Evolutionary conservation across 2,888 invertebrate species (phyloP), one percentile per base, ranked within the genome.

Genomic region (Dryocosmus kuriphilus): DNA sequence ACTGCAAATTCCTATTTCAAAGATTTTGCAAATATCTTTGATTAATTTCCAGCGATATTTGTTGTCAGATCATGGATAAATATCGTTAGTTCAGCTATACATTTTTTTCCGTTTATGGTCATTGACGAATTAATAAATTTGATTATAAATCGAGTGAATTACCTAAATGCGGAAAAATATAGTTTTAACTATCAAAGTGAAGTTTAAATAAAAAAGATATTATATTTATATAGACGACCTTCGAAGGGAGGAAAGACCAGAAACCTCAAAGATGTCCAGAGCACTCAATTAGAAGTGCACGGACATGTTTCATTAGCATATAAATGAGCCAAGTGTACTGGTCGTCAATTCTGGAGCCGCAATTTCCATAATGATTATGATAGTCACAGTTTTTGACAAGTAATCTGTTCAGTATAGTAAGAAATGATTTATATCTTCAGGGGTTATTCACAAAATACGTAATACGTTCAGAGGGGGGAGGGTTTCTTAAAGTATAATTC

Each of bases 231-330:
- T 14, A 9, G 11, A 24, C 55, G 24, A 22, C 4, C 22, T 11
- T 55, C 2, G 9, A 57, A 57, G 57, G 24, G 11, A 24, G 24
- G n/a, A 8, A 51, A 14, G 51, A n/a, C 51, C n/a, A 51, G n/a
- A 57, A 57, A 57, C 57, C 11, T 4, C 1, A 27, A 71, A 71
- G 51, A 30, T 51, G 51, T 51, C 71, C n/a, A 71, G 14, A 51
- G 51, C 27, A 71, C 27, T 71, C 30, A 51, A 71, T 71, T 51
- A 51, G 71, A 71, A 71, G 71, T 27, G 71, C 30, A 51, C n/a
- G 51, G 30, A 71, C 71, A 46, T 71, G 71, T 71, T 51, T 71
- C 71, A 71, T 71, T 71, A 71, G 51, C 71, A 71, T 71, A 71
- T 46, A 71, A 71, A 71, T 71, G 71, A 71, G 71, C 30, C 51